Evolutionary conservation across 2,113 vertebrate genomes (phyloP), one percentile per base, ranked within the genome.

Genomic region (Anolis sagrei): DNA sequence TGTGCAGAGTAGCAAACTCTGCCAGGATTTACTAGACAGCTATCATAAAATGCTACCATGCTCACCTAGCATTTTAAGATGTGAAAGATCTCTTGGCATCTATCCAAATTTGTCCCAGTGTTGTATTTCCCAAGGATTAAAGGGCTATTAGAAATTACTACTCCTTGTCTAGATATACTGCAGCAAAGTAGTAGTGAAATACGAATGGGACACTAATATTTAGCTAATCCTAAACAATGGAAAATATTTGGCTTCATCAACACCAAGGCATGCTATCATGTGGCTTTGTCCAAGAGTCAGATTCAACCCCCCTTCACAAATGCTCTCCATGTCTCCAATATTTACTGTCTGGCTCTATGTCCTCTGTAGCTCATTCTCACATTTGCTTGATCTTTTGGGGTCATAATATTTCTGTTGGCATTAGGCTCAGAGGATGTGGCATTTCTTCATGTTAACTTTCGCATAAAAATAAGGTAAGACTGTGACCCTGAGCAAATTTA

Each of bases 341-440:
- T 82, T 70, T 51, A n/a, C n/a, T 81, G 66, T 54, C 80, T 82
- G 48, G 16, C 51, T 72, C 10, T 34, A 72, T 54, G 70, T 82
- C n/a, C 68, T 81, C 27, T 8, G 3, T 16, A 49, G 62, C 39
- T 82, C 66, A 36, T 82, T 54, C 80, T 21, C 80, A 54, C 80
- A 51, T 82, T 54, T 82, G 70, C 79, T 70, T 51, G 79, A 69
- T 69, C 66, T 23, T 34, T 68, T 14, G 23, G 2, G 48, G 2
- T 34, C 64, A 81, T 48, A 68, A 81, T 81, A 51, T 70, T 51
- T 49, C 19, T 66, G 25, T 36, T 51, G 66, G 66, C 80, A 70
- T 2, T 51, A n/a, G 19, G n/a, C 29, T n/a, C 62, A 39, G 13
- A 39, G 36, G 8, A 64, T 64, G 27, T 5, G 36, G 13, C 36